Evolutionary conservation across 2,797 vertebrate genomes (phyloP).

Genomic region (Helostoma temminkii): DNA sequence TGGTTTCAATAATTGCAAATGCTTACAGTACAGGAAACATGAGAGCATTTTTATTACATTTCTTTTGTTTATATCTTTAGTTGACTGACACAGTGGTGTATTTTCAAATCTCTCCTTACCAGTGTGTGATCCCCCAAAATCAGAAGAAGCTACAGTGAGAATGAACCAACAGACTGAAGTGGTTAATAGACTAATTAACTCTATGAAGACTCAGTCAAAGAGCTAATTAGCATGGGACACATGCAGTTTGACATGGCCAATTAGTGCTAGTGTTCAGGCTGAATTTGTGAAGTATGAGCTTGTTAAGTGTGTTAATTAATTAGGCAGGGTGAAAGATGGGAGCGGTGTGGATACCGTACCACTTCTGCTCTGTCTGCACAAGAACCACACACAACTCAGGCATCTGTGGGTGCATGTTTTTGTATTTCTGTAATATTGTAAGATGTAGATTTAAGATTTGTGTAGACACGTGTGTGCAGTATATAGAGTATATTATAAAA

Average conservation of each 20-base stretch:
- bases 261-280: constrained; percentile 62
- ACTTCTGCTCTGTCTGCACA: constrained; percentile 19
- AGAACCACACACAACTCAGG: constrained; percentile 2
- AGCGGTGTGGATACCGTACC: constrained; percentile 7
- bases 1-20: constrained; percentile 27
- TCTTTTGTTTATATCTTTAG: background rate
- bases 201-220: constrained; percentile 65
- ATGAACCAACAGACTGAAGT: constrained; percentile 41
- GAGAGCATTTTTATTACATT: constrained; percentile 7
- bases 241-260: constrained; percentile 65
- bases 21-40: constrained; percentile 21
- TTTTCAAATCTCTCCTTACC: constrained; percentile 11
- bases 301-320: constrained; percentile 74
- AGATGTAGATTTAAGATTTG: background rate
- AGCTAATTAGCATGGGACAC: constrained; percentile 67
- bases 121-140: constrained; percentile 24
- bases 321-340: constrained; percentile 50
- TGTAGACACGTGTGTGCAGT: background rate
- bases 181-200: constrained; percentile 71
- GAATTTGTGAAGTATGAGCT: constrained; percentile 64
- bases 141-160: constrained; percentile 29
- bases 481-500: background rate
- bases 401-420: constrained; percentile 4
- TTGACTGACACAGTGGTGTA: background rate
- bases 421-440: background rate